These are phyloP conservation scores for Tiliqua scincoides DNA, from an alignment of 2,113 vertebrate genomes.

Conservation along the genomic window DNA sequence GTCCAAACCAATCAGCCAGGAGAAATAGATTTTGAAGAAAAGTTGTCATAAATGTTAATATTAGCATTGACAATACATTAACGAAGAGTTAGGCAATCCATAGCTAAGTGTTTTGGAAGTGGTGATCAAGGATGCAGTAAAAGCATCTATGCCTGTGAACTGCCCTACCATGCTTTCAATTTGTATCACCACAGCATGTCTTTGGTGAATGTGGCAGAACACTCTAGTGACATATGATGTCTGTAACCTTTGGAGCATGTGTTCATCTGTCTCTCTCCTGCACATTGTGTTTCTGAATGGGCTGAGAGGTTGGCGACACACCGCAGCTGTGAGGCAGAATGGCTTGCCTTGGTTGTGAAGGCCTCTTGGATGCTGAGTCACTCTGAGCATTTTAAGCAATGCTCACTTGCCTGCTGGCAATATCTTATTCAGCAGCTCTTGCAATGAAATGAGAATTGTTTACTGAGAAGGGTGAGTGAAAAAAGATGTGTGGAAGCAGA, in stretches of 20 bases:
- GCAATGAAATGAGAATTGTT: neutral
- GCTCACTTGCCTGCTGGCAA: neutral
- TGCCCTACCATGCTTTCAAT: accelerated
- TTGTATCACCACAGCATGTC: neutral
- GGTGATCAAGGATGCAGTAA: accelerated
- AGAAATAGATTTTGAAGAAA: neutral
- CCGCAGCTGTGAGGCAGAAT: neutral
- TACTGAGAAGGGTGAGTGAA: neutral
- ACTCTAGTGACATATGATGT: neutral
- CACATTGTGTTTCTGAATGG: accelerated
- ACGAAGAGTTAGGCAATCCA: neutral
- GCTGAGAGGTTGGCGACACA: neutral
- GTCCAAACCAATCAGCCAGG: neutral
- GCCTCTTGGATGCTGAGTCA: slow-evolving; percentile 63
- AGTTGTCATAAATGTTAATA: neutral
- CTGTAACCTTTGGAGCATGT: neutral
- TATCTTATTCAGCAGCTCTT: neutral
- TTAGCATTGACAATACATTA: neutral
- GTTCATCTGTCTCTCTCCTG: accelerated
- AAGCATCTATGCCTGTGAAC: accelerated
- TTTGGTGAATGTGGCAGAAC: neutral
- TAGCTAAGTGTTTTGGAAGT: accelerated
- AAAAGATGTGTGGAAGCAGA: neutral
- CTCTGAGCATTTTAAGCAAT: neutral
- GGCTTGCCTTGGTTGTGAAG: neutral